A percentile compares a stretch with the other conserved stretches of the same genome.
phyloP scores from a whole-genome alignment of 2,888 invertebrate species.

The Diplazon laetatorius region DNA sequence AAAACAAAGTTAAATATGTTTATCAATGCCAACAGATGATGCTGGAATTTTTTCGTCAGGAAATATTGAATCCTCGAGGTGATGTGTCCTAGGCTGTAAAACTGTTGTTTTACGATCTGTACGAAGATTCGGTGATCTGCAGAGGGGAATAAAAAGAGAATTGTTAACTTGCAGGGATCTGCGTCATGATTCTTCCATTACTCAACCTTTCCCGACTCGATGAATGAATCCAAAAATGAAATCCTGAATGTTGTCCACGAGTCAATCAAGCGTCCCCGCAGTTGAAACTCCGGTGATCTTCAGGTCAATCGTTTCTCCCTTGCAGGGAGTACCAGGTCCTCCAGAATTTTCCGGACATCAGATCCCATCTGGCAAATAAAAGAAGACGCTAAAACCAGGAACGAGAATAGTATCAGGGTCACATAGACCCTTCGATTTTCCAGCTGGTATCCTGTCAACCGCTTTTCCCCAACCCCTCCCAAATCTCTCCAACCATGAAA shows the following conservation, averaged over 20 bases:
- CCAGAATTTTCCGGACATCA: conserved; percentile 6
- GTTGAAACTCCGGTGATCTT: conserved; percentile 23
- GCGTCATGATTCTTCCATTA: conserved; percentile 39
- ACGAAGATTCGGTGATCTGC: too few species aligned
- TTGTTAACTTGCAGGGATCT: conserved; percentile 46
- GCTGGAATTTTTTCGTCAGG: too few species aligned
- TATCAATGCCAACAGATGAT: too few species aligned
- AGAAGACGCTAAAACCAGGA: conserved; percentile 38
- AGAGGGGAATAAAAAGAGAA: conserved; percentile 41
- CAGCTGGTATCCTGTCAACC: not conserved
- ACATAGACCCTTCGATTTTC: not conserved
- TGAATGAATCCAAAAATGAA: too few species aligned
- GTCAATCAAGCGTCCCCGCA: conserved; percentile 40
- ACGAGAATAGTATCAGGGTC: conserved; percentile 35
- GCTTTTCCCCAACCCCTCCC: not conserved
- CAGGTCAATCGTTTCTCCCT: conserved; percentile 47
- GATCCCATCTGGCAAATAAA: too few species aligned
- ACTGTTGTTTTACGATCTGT: too few species aligned
- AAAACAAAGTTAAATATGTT: too few species aligned
- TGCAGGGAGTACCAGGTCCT: conserved; percentile 23
- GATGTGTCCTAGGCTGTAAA: too few species aligned
- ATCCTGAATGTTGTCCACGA: conserved; percentile 45
- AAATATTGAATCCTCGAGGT: too few species aligned
- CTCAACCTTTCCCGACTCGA: too few species aligned
- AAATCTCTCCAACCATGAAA: conserved; percentile 1